Conservation (phyloP, 2,888 invertebrate species). For the Congeria kusceri region DNA sequence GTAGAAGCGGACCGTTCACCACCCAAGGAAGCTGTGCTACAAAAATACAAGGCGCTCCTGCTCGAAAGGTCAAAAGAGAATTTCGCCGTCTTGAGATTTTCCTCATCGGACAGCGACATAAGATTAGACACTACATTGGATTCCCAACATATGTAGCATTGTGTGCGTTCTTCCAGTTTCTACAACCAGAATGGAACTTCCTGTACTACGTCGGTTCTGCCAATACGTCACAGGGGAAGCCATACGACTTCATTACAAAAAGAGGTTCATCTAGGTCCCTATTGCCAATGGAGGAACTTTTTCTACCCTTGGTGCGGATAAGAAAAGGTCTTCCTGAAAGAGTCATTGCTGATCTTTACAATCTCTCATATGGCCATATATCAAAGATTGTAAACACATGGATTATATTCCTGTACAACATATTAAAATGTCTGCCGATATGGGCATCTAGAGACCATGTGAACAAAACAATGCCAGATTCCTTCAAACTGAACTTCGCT, state of each 20-base stretch:
- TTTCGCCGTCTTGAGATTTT: constrained; percentile 7
- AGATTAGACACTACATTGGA: not conserved
- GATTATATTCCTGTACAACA: constrained; percentile 22
- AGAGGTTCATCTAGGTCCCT: constrained; percentile 20
- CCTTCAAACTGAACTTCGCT: constrained; percentile 11
- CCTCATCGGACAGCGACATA: constrained; percentile 5
- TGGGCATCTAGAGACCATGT: constrained; percentile 1
- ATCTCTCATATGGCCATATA: constrained; percentile 20
- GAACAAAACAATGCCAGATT: constrained; percentile 11
- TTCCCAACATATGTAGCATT: not conserved
- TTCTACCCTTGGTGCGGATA: constrained; percentile 19
- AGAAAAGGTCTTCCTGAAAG: constrained; percentile 23
- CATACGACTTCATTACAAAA: constrained; percentile 4
- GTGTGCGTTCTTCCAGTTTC: constrained; percentile 24
- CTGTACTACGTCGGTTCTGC: constrained; percentile 34
- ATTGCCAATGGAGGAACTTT: constrained; percentile 28
- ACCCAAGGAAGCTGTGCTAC: constrained; percentile 11
- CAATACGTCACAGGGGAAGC: constrained; percentile 20
- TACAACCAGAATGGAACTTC: constrained; percentile 37
- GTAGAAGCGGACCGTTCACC: constrained; percentile 27
- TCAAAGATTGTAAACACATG: constrained; percentile 24
- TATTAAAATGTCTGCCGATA: constrained; percentile 13
- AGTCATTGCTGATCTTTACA: constrained; percentile 19
- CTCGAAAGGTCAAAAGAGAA: not conserved
- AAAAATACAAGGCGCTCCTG: constrained; percentile 2